Conservation (phyloP, 2,888 invertebrate genomes). For the Hylaea fasciaria region DNA sequence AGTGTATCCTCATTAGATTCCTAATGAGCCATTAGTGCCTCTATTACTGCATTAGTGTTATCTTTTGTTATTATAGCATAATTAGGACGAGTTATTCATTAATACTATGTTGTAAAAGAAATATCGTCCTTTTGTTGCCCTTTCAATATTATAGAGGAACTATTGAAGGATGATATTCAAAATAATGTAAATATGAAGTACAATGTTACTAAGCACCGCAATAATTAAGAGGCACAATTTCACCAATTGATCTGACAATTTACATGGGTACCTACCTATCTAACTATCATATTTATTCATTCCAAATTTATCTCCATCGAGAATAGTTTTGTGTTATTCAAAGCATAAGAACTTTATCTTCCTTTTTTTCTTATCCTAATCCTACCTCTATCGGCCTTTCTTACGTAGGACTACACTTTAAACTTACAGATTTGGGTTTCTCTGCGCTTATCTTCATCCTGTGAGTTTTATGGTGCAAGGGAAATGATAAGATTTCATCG, state of each 20-base stretch:
- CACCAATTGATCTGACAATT: no score
- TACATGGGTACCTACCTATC: no score
- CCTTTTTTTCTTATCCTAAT: constrained; percentile 29
- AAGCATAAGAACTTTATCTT: not conserved
- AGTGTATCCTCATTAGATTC: constrained; percentile 7
- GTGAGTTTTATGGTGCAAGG: constrained; percentile 30
- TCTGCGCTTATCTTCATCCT: constrained; percentile 32
- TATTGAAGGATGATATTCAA: not conserved
- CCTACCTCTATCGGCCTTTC: constrained; percentile 33
- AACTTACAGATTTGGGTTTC: constrained; percentile 27
- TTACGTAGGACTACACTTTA: constrained; percentile 44
- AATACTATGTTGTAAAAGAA: constrained; percentile 44
- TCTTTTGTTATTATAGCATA: constrained; percentile 50
- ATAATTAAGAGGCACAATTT: no score
- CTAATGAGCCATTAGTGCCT: constrained; percentile 35
- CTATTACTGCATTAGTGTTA: constrained; percentile 48
- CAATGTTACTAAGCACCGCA: no score
- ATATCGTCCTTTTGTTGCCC: not conserved
- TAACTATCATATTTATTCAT: no score
- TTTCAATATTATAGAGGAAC: no score
- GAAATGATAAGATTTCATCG: constrained; percentile 33
- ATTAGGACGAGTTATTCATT: constrained; percentile 52
- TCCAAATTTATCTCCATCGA: no score
- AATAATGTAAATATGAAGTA: not conserved
- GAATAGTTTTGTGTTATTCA: no score